A percentile compares a stretch with the other conserved stretches of the same genome.
phyloP scores from a whole-genome alignment of 2,113 vertebrate genomes.

The Eudyptes chrysolophus region DNA sequence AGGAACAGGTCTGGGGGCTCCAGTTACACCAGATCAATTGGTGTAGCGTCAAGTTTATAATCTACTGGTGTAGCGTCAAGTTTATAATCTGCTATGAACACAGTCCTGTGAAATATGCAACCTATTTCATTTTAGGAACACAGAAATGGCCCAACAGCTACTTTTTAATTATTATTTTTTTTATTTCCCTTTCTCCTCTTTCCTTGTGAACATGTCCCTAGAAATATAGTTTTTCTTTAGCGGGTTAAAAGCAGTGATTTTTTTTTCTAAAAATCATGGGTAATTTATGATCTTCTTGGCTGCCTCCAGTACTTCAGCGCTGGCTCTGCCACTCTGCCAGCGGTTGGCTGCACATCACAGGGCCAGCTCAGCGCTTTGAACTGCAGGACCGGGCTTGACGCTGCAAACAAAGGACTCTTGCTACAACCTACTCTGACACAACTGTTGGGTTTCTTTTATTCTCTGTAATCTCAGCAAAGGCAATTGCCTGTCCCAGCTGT shows the following conservation, averaged over 20 bases:
- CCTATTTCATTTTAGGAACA: not conserved
- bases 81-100: not conserved
- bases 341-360: not conserved
- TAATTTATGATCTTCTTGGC: not conserved
- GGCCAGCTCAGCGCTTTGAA: not conserved
- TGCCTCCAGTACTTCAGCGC: not conserved
- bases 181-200: not conserved
- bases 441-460: not conserved
- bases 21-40: not conserved
- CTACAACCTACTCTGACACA: not conserved
- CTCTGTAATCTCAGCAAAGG: not conserved
- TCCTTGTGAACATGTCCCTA: not conserved
- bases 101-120: not conserved
- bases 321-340: not conserved
- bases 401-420: not conserved
- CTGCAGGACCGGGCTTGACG: not conserved
- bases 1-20: not conserved
- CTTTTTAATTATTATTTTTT: not conserved
- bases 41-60: not conserved
- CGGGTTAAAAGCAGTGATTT: not conserved
- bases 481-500: conserved; percentile 28
- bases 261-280: not conserved
- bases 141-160: not conserved
- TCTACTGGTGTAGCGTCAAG: too few relatives aligned
- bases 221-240: not conserved